A percentile compares a stretch with the other conserved stretches of the same genome.
Evolutionary conservation across 1,140 invertebrate species (phyloP).

Genomic region (Drosophila kikkawai): DNA sequence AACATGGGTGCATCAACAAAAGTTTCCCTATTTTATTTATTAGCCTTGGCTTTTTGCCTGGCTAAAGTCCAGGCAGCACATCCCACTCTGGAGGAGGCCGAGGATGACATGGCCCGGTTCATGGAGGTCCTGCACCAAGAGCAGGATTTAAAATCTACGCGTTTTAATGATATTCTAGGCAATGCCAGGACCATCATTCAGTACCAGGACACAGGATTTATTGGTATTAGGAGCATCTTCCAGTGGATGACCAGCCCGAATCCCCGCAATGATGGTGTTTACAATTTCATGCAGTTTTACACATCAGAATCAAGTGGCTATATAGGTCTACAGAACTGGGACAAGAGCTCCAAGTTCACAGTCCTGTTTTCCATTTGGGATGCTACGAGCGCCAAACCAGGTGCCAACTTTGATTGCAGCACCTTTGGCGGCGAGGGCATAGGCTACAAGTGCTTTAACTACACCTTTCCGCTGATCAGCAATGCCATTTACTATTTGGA

Average conservation of each 20-base stretch:
- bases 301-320: conserved; percentile 36
- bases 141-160: background rate
- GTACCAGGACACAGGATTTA: conserved; percentile 27
- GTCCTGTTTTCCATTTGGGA: conserved; percentile 44
- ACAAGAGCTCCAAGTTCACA: conserved; percentile 36
- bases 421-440: conserved; percentile 41
- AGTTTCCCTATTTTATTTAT: background rate
- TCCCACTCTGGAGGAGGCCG: conserved; percentile 24
- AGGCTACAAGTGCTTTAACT: conserved; percentile 39
- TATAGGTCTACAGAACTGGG: conserved; percentile 36
- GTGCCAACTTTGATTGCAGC: conserved; percentile 21
- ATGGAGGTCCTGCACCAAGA: conserved; percentile 25
- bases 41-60: background rate
- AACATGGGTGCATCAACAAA: conserved; percentile 9
- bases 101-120: conserved; percentile 23
- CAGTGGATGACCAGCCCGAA: conserved; percentile 39
- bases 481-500: conserved; percentile 50
- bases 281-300: conserved; percentile 41
- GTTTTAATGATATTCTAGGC: conserved; percentile 36
- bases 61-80: background rate
- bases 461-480: conserved; percentile 30
- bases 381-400: conserved; percentile 8
- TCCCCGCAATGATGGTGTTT: conserved; percentile 37
- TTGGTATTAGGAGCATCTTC: conserved; percentile 24
- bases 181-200: conserved; percentile 25